Percentiles rank a stretch among this genome's conserved stretches.
These are phyloP conservation scores for Pachycephala philippinensis DNA, from an alignment of 2,113 vertebrate species.

Conservation along the genomic window DNA sequence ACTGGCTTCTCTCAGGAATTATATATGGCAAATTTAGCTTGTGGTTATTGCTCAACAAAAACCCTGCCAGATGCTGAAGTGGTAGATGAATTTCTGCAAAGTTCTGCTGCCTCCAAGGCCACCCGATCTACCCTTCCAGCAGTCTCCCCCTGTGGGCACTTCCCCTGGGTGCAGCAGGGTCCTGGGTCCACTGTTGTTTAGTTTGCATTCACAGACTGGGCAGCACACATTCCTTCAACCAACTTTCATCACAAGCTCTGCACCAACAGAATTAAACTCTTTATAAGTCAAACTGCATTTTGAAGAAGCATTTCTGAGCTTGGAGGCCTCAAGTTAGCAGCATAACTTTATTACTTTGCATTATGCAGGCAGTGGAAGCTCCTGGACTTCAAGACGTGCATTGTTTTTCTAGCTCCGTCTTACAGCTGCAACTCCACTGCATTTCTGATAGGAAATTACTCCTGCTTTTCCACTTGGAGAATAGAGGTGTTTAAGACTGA, in stretches of 20 bases:
- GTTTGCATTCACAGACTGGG: background rate
- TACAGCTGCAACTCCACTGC: background rate
- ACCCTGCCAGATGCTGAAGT: background rate
- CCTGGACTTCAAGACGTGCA: background rate
- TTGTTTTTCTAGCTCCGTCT: background rate
- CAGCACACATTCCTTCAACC: background rate
- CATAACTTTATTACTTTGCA: background rate
- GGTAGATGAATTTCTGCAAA: background rate
- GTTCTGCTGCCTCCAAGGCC: background rate
- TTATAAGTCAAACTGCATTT: background rate
- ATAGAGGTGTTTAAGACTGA: background rate
- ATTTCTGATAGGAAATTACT: background rate
- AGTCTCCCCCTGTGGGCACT: background rate
- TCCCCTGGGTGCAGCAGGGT: background rate
- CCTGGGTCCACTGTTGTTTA: background rate
- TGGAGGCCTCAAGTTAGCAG: background rate
- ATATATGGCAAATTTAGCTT: slow-evolving; percentile 18
- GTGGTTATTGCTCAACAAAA: slow-evolving; percentile 33
- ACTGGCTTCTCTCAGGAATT: slow-evolving; percentile 1
- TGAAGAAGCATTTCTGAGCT: background rate
- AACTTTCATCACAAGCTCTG: background rate
- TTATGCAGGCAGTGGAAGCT: background rate
- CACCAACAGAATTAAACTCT: background rate
- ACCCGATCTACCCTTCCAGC: background rate
- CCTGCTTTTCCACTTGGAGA: background rate